phyloP scores from a whole-genome alignment of 2,797 vertebrate species.

The Dallia pectoralis region DNA sequence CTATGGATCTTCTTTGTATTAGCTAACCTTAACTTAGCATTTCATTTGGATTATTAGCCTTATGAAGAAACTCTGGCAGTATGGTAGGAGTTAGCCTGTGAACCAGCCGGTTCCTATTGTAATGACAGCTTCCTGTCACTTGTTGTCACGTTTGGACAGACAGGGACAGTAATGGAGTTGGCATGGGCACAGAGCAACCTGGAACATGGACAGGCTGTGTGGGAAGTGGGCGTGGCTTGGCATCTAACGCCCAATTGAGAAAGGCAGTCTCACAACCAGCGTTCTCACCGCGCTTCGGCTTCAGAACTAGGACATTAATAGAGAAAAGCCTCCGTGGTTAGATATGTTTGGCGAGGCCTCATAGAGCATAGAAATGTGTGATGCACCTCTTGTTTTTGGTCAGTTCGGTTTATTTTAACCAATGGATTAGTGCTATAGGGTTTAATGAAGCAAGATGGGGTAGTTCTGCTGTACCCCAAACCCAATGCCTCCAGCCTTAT shows the following conservation, averaged over 20 bases:
- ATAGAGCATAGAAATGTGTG: neutral
- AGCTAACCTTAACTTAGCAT: slow-evolving; percentile 58
- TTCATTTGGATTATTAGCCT: slow-evolving; percentile 76
- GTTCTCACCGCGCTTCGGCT: neutral
- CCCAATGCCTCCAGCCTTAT: slow-evolving; percentile 79
- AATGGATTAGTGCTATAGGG: slow-evolving; percentile 54
- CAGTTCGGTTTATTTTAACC: slow-evolving; percentile 44
- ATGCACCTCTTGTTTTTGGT: slow-evolving; percentile 14
- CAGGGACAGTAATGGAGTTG: neutral
- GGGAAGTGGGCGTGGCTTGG: slow-evolving; percentile 36
- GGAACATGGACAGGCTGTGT: neutral
- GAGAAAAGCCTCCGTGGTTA: no score
- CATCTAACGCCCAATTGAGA: slow-evolving; percentile 68
- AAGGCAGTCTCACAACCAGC: slow-evolving; percentile 62
- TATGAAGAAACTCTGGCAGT: slow-evolving; percentile 67
- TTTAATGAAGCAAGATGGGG: slow-evolving; percentile 53
- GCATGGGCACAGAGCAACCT: neutral
- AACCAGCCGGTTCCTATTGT: neutral
- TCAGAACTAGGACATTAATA: no score
- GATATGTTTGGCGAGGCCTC: no score
- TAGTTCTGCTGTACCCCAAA: slow-evolving; percentile 52
- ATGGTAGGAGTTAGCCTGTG: neutral
- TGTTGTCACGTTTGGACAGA: neutral
- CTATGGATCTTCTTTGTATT: slow-evolving; percentile 59
- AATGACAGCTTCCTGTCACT: neutral